Percentiles rank a stretch among this genome's conserved stretches.
phyloP scores from a whole-genome alignment of 2,797 vertebrate genomes.

The Phrynocephalus vlangalii region DNA sequence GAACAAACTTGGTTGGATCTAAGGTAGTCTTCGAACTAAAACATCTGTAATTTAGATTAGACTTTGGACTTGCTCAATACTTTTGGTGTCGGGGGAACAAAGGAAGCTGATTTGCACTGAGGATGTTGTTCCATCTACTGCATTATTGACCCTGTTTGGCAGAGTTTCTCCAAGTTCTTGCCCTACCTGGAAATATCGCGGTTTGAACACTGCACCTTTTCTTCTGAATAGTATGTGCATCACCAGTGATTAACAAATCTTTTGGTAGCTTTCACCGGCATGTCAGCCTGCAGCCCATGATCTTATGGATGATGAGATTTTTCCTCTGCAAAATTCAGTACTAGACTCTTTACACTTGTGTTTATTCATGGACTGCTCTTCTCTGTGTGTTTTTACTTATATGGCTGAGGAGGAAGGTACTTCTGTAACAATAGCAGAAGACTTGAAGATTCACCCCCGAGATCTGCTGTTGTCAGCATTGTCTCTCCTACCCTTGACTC shows the following conservation, averaged over 20 bases:
- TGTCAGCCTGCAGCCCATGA: neutral
- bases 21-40: neutral
- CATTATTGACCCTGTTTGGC: neutral
- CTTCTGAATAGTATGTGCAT: neutral
- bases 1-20: neutral
- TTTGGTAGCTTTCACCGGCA: neutral
- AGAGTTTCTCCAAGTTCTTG: neutral
- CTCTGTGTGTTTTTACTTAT: neutral
- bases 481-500: constrained; percentile 33
- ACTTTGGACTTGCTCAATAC: neutral
- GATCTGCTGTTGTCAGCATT: constrained; percentile 16
- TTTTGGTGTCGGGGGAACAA: neutral
- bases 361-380: neutral
- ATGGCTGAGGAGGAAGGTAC: constrained; percentile 9
- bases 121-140: neutral
- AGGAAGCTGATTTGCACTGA: neutral
- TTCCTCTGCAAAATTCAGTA: neutral
- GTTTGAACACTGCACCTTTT: neutral
- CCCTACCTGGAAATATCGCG: neutral
- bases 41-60: neutral
- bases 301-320: neutral
- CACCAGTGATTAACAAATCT: neutral
- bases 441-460: constrained; percentile 28
- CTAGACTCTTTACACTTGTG: neutral
- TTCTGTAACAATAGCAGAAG: constrained; percentile 40